Evolutionary conservation across 1,140 invertebrate genomes (phyloP), one percentile per base, ranked within the genome.

Genomic region (Bombus confusus): DNA sequence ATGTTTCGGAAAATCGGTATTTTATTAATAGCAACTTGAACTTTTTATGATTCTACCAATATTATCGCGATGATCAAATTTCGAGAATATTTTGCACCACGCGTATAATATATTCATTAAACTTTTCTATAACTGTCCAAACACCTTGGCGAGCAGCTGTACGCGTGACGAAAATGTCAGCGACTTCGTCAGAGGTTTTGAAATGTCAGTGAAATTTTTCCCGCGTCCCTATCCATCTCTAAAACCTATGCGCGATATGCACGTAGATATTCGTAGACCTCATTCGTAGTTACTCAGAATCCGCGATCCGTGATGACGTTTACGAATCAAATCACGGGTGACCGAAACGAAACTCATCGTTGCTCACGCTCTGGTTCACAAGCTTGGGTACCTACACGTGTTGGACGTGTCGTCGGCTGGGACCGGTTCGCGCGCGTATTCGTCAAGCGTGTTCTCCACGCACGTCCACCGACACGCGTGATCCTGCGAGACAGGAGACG

Each of bases 331-430:
- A 74, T 52, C 79, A 88, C 78, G 88, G 88, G 57, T 68, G 86
- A 88, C 71, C 83, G 87, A 88, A 85, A 89, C 88, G 83, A 88
- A 88, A 79, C 84, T 85, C 87, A 79, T 86, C 87, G 87, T 57
- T 68, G 82, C 59, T 43, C 77, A 86, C 87, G 81, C 85, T 88
- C 73, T 76, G 76, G 72, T 83, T 88, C 88, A 72, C 84, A 59
- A 80, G 66, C 77, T 43, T 37, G 15, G 43, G 75, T 52, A 52
- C 18, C 64, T 62, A 64, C 72, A 75, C 83, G 73, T 64, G 80
- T 66, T 10, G 10, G n/a, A n/a, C 28, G 22, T 13, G 12, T 41
- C n/a, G 62, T 37, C 28, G 59, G 59, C 8, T 39, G 39, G n/a
- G 43, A 39, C 34, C 34, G 10, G n/a, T 31, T 5, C 47, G n/a